phyloP scores from a whole-genome alignment of 2,113 vertebrate genomes.

The Psilopogon haemacephalus region DNA sequence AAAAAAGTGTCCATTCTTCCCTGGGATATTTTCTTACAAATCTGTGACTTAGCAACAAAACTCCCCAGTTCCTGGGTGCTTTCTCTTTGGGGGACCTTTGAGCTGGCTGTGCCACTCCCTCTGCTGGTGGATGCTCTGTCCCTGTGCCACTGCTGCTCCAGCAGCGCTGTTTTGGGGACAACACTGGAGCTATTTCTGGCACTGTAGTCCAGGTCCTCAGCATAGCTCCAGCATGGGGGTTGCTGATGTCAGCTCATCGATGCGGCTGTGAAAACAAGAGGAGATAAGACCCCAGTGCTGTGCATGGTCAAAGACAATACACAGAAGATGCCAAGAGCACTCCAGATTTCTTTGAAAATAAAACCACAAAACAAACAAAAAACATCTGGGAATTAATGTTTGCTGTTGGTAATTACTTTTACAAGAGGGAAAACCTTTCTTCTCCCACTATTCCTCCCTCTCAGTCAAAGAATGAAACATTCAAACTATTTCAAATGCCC shows the following conservation, averaged over 20 bases:
- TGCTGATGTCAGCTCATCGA: background rate
- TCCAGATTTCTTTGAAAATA: slow-evolving; percentile 35
- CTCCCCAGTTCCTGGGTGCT: background rate
- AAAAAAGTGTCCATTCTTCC: background rate
- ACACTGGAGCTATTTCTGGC: background rate
- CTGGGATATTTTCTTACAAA: background rate
- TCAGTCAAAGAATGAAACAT: slow-evolving; percentile 12
- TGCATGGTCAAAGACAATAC: background rate
- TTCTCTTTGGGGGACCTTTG: accelerated
- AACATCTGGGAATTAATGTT: slow-evolving; percentile 33
- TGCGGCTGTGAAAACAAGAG: background rate
- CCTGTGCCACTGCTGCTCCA: accelerated
- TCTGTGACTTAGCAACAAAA: background rate
- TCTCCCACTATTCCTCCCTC: background rate
- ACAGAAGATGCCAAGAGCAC: background rate
- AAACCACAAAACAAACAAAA: background rate
- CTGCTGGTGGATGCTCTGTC: background rate
- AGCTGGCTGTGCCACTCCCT: background rate
- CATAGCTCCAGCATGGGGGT: background rate
- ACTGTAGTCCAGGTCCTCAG: accelerated
- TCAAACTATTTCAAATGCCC: slow-evolving; percentile 30
- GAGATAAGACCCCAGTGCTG: background rate
- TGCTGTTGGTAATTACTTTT: slow-evolving; percentile 31
- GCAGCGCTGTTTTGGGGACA: accelerated
- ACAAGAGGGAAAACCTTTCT: slow-evolving; percentile 6